Evolutionary conservation across 1,140 invertebrate species (phyloP).

Genomic region (Zaprionus ornatus): DNA sequence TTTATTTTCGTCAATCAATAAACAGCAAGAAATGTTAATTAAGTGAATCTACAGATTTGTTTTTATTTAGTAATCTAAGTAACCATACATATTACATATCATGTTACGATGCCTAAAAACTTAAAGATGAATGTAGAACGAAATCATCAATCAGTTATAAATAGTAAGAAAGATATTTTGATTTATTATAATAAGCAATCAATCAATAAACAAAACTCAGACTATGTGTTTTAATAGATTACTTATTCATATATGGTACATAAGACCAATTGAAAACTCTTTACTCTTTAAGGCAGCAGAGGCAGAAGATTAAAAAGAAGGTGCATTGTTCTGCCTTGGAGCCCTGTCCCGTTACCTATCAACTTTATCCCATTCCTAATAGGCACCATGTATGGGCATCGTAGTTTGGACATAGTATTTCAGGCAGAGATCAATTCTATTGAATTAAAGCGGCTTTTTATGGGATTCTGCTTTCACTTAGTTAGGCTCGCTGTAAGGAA

Average conservation of each 20-base stretch:
- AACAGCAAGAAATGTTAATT: background rate
- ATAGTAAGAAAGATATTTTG: background rate
- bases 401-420: background rate
- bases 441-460: slow-evolving; percentile 4
- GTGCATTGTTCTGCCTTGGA: background rate
- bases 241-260: no score
- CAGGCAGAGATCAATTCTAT: background rate
- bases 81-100: background rate
- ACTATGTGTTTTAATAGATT: no score
- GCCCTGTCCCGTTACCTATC: background rate
- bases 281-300: no score
- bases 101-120: background rate
- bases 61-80: background rate
- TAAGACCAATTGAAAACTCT: no score
- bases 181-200: no score
- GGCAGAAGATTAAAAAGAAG: background rate
- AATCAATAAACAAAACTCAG: no score
- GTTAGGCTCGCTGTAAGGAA: background rate
- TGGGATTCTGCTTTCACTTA: background rate
- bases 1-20: background rate
- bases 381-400: background rate
- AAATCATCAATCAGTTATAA: background rate
- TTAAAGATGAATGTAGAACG: background rate
- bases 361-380: background rate
- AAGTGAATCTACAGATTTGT: background rate